Evolutionary conservation across 2,888 invertebrate genomes (phyloP), one percentile per base, ranked within the genome.

Genomic region (Diarsia rubi): DNA sequence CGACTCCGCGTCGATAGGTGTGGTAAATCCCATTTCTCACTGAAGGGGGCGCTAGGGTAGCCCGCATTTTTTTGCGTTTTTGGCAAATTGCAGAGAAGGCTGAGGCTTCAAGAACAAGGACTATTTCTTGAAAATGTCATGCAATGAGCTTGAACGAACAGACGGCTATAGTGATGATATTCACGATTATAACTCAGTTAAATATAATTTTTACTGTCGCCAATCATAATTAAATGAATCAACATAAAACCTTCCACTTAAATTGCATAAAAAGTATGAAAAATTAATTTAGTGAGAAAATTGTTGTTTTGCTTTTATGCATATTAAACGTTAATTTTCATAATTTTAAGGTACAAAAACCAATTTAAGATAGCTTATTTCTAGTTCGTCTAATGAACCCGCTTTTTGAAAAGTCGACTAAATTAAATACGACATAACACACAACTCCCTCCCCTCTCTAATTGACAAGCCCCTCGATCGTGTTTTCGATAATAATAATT

Each of bases 401-500:
- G 21, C 21, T n/a, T 11, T 27, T 31, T 59, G 47, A n/a, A 60
- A 49, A 75, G 19, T 8, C 75, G 11, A 31, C 12, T 44, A 49
- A 73, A 59, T 74, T 27, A 27, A 59, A 19, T 19, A 59, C 27
- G 9, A 8, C 9, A 27, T 42, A 49, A n/a, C 9, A 3, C 1
- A 3, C 9, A n/a, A 24, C 31, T 14, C 42, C 12, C 2, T 0
- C 12, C 11, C 24, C 57, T 4, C 16, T 14, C 3, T 14, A 45
- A 21, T 37, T 5, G 27, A 11, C 66, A 27, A 45, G 19, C 14
- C 42, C n/a, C 52, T 27, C 8, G 6, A 69, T 52, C 49, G 8
- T n/a, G n/a, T 31, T 62, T 37, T n/a, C 27, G 60, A 52, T 69
- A 67, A 24, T 63, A 67, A 19, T 19, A 45, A 69, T 27, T 31